Evolutionary conservation across 2,888 invertebrate species (phyloP).

Genomic region (Drosophila mulleri): DNA sequence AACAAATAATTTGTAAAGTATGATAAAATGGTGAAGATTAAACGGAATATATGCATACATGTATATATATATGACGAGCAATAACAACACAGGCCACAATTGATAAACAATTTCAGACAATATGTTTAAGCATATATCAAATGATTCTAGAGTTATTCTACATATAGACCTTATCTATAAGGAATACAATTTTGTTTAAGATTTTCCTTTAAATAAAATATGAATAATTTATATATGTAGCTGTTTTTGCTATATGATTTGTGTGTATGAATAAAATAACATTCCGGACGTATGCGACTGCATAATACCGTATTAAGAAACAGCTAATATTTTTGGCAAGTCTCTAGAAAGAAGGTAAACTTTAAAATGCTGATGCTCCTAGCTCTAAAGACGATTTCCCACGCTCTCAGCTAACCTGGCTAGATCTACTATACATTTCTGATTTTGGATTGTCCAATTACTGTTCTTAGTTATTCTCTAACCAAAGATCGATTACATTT

Average conservation of each 20-base stretch:
- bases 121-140: constrained; percentile 3
- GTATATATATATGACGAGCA: constrained; percentile 3
- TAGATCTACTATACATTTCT: no score
- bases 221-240: constrained; percentile 2
- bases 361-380: no score
- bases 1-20: constrained; percentile 5
- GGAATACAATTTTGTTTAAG: constrained; percentile 5
- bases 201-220: constrained; percentile 6
- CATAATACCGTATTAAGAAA: no score
- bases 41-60: not conserved
- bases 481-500: no score
- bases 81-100: constrained; percentile 1
- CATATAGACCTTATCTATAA: not conserved
- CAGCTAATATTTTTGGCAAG: no score
- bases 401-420: no score
- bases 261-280: no score
- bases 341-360: no score
- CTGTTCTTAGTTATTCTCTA: no score
- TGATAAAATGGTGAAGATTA: constrained; percentile 9
- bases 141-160: constrained; percentile 8
- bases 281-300: no score
- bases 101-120: constrained; percentile 2
- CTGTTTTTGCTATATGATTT: not conserved
- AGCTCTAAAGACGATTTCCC: no score
- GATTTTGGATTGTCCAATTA: no score